A percentile compares a stretch with the other conserved stretches of the same genome.
These are phyloP conservation scores for Thumatha senex DNA, from an alignment of 2,888 invertebrate genomes.

Conservation along the genomic window DNA sequence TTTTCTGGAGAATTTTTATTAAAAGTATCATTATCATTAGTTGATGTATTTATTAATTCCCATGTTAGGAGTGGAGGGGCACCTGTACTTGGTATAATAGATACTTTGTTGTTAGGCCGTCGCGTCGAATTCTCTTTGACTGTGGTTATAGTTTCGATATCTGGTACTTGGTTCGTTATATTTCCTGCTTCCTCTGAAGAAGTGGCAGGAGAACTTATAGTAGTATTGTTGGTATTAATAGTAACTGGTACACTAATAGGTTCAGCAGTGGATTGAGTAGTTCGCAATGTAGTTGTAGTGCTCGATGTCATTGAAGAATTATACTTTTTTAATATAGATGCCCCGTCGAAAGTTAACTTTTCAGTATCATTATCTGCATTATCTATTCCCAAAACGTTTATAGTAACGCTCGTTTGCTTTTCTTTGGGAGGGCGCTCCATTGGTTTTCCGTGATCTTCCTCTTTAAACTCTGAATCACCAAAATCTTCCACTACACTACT, in stretches of 20 bases:
- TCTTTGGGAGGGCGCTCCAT: constrained; percentile 76
- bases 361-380: constrained; percentile 66
- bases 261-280: constrained; percentile 11
- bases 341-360: constrained; percentile 69
- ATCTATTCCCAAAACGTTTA: constrained; percentile 68
- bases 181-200: constrained; percentile 27
- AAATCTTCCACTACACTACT: constrained; percentile 67
- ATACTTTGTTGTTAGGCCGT: constrained; percentile 75
- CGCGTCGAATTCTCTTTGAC: constrained; percentile 64
- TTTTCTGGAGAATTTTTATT: constrained; percentile 75
- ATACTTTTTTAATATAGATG: constrained; percentile 74
- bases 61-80: constrained; percentile 77
- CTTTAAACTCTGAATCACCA: constrained; percentile 41
- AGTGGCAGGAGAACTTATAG: constrained; percentile 24
- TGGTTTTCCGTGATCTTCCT: constrained; percentile 69
- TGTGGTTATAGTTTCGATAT: constrained; percentile 33
- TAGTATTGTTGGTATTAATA: constrained; percentile 23
- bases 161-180: constrained; percentile 30
- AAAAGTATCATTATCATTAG: constrained; percentile 65
- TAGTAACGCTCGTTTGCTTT: constrained; percentile 68
- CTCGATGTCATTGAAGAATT: constrained; percentile 40
- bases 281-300: constrained; percentile 12
- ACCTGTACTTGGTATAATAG: constrained; percentile 70
- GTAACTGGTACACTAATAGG: constrained; percentile 34
- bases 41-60: constrained; percentile 84